These are phyloP conservation scores for Melangyna quadrimaculata DNA, from an alignment of 2,888 invertebrate genomes.

Conservation along the genomic window DNA sequence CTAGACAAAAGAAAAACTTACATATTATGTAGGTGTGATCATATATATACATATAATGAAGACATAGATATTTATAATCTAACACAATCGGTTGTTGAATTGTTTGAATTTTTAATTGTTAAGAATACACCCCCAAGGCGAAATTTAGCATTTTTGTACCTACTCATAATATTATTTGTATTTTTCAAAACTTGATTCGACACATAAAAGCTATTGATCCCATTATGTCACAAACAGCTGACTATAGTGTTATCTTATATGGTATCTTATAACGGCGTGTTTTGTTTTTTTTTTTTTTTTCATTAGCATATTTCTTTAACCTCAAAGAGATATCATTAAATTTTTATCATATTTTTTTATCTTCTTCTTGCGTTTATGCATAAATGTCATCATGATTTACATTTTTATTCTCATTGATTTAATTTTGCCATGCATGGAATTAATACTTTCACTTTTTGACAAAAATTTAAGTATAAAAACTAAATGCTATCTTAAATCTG, in stretches of 20 bases:
- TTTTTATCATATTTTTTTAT: conserved; percentile 1
- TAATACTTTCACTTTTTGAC: conserved; percentile 45
- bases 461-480: conserved; percentile 46
- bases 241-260: not conserved
- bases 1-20: no score
- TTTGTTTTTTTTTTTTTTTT: not conserved
- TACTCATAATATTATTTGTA: no score
- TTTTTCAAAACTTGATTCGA: not conserved
- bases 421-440: conserved; percentile 3
- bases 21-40: no score
- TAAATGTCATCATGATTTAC: conserved; percentile 12
- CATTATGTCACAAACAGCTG: conserved; percentile 3
- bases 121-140: not conserved
- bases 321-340: not conserved
- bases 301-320: conserved; percentile 8
- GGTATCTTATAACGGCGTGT: not conserved
- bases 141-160: no score
- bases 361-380: conserved; percentile 10
- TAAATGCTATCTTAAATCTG: conserved; percentile 18
- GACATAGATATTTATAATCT: no score
- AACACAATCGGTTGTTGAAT: no score
- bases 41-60: no score
- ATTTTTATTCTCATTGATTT: conserved; percentile 46
- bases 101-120: not conserved
- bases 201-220: not conserved